These are phyloP conservation scores for Pristionchus exspectatus DNA, from an alignment of 2,888 invertebrate genomes.

Conservation along the genomic window DNA sequence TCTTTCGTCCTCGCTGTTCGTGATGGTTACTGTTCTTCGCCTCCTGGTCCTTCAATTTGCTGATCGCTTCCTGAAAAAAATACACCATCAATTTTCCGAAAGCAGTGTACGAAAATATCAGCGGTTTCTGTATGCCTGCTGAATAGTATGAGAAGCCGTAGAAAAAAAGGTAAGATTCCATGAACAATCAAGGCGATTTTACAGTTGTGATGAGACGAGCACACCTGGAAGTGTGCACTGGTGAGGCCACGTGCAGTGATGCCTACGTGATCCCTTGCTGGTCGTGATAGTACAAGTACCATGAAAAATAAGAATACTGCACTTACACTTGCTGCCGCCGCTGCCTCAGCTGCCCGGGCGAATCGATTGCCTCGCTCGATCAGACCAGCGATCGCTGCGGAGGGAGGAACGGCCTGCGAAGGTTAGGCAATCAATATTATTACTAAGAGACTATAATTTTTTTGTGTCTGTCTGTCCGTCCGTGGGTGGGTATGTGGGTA, in stretches of 20 bases:
- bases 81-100: not conserved
- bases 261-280: no score
- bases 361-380: conserved; percentile 44
- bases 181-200: no score
- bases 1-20: not conserved
- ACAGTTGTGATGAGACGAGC: no score
- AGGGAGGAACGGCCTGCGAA: not conserved
- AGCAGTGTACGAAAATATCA: not conserved
- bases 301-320: not conserved
- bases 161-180: no score
- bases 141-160: not conserved
- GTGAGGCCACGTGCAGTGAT: no score
- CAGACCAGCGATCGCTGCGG: not conserved
- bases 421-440: no score
- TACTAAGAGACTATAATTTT: no score
- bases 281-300: no score
- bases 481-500: no score
- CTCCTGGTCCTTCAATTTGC: not conserved
- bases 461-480: no score
- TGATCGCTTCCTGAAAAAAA: not conserved
- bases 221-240: no score
- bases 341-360: not conserved
- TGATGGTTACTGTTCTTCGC: not conserved
- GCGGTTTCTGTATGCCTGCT: not conserved
- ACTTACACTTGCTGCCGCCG: conserved; percentile 5